Evolutionary conservation across 2,113 vertebrate species (phyloP).

Genomic region (Lipotes vexillifer): DNA sequence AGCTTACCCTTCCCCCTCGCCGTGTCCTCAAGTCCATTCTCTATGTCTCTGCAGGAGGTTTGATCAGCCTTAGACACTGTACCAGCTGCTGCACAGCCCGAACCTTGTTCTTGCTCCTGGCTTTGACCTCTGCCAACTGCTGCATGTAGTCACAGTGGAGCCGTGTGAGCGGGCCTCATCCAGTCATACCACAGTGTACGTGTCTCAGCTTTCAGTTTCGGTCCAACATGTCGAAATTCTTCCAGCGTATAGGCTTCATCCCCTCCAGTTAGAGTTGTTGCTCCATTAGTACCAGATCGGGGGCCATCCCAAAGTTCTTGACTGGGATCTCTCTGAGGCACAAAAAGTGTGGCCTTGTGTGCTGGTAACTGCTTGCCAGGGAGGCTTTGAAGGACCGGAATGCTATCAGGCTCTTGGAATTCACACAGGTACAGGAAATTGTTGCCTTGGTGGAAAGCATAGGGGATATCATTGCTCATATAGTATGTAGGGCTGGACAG

Average conservation of each 20-base stretch:
- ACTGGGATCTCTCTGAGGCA: conserved; percentile 90
- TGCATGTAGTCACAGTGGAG: conserved; percentile 87
- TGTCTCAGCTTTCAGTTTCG: conserved; percentile 86
- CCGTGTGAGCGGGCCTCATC: conserved; percentile 82
- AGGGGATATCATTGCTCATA: conserved; percentile 98
- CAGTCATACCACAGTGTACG: conserved; percentile 90
- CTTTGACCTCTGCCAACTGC: conserved; percentile 82
- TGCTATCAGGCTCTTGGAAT: conserved; percentile 93
- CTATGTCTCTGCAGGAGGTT: conserved; percentile 78
- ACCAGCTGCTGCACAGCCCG: conserved; percentile 83
- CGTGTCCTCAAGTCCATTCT: too few species aligned
- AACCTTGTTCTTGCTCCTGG: conserved; percentile 75
- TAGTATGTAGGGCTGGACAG: conserved; percentile 90
- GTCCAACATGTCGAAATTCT: conserved; percentile 85
- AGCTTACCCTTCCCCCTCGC: rapidly evolving
- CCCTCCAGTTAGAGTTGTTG: conserved; percentile 92
- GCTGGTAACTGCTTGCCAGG: conserved; percentile 82
- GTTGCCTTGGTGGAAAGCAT: conserved; percentile 96
- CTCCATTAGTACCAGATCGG: conserved; percentile 91
- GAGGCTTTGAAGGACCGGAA: conserved; percentile 88
- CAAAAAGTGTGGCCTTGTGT: conserved; percentile 89
- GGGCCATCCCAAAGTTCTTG: conserved; percentile 96
- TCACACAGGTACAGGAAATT: conserved; percentile 97
- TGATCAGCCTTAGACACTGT: conserved; percentile 90
- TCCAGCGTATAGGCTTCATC: conserved; percentile 90